A percentile compares a stretch with the other conserved stretches of the same genome.
These are phyloP conservation scores for Aplochiton taeniatus DNA, from an alignment of 2,797 vertebrate species.

Conservation along the genomic window DNA sequence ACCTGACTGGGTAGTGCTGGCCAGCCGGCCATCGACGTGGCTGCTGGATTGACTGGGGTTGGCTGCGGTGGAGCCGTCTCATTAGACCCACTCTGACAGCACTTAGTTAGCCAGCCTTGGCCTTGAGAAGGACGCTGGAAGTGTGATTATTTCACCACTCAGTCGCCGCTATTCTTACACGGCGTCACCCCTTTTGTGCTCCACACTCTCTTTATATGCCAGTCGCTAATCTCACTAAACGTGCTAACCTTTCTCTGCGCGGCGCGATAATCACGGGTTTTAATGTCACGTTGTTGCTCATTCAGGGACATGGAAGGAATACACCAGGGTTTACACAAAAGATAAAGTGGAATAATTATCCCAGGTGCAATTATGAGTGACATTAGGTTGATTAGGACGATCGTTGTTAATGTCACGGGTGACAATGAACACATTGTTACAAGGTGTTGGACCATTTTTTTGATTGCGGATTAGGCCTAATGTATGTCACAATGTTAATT, in stretches of 20 bases:
- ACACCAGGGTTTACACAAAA: slow-evolving; percentile 45
- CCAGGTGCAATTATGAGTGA: slow-evolving; percentile 48
- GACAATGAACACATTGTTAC: slow-evolving; percentile 40
- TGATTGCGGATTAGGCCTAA: slow-evolving; percentile 28
- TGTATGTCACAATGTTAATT: slow-evolving; percentile 2
- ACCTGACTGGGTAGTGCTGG: background rate
- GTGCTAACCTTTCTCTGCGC: slow-evolving; percentile 50
- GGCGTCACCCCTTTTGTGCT: slow-evolving; percentile 30
- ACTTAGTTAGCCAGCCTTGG: slow-evolving; percentile 64
- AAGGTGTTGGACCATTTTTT: slow-evolving; percentile 25
- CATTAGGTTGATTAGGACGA: slow-evolving; percentile 38
- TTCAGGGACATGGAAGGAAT: slow-evolving; percentile 29
- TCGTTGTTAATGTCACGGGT: slow-evolving; percentile 24
- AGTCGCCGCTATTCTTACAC: slow-evolving; percentile 54
- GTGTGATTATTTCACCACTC: slow-evolving; percentile 52
- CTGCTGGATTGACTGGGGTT: slow-evolving; percentile 15
- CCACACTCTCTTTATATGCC: slow-evolving; percentile 40
- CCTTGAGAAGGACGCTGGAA: slow-evolving; percentile 59
- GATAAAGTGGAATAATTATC: slow-evolving; percentile 57
- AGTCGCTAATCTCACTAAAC: slow-evolving; percentile 65
- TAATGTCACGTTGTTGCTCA: slow-evolving; percentile 54
- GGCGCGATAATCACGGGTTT: slow-evolving; percentile 57
- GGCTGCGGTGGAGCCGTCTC: slow-evolving; percentile 47
- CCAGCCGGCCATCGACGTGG: background rate
- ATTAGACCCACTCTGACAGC: slow-evolving; percentile 57